Conservation (phyloP, 2,113 vertebrate species). For the Aldabrachelys gigantea region DNA sequence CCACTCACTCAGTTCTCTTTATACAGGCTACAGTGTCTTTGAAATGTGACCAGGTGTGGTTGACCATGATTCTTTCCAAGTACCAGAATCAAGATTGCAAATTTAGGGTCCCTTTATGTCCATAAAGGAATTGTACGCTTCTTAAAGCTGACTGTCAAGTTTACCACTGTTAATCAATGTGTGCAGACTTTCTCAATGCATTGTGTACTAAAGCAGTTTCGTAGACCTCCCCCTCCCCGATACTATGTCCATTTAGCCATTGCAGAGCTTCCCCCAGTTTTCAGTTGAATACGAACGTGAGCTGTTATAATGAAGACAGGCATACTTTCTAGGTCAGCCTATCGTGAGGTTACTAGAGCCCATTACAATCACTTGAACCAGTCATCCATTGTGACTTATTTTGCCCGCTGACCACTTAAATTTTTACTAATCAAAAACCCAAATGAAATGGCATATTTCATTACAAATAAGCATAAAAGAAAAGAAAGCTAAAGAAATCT, state of each 20-base stretch:
- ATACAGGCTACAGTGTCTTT: background rate
- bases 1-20: background rate
- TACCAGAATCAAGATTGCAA: background rate
- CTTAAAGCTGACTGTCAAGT: background rate
- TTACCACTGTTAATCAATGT: background rate
- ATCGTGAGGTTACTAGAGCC: background rate
- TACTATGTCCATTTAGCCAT: background rate
- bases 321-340: background rate
- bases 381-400: background rate
- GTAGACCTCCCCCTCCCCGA: background rate
- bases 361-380: background rate
- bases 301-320: background rate
- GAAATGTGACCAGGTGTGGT: background rate
- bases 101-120: background rate
- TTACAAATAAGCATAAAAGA: background rate
- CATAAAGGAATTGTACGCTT: background rate
- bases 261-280: background rate
- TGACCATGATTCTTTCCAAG: background rate
- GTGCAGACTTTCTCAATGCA: background rate
- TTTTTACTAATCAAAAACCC: background rate
- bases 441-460: background rate
- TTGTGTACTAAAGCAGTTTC: background rate
- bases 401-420: background rate
- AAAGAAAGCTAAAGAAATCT: background rate
- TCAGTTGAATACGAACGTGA: background rate